Percentiles rank a stretch among this genome's conserved stretches.
phyloP scores from a whole-genome alignment of 2,888 invertebrate species.

The Brenthis hecate region DNA sequence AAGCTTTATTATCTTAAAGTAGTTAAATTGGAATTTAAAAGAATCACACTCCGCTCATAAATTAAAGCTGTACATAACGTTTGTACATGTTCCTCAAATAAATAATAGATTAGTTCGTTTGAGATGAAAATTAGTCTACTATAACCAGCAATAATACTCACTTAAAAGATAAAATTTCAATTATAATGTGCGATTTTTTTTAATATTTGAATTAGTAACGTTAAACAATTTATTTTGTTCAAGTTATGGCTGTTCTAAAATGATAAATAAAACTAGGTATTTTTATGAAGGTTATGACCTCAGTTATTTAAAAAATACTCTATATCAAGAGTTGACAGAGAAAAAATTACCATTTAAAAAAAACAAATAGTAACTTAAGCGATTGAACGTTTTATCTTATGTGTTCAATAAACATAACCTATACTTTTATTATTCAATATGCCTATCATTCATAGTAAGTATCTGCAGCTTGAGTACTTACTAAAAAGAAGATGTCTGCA shows the following conservation, averaged over 20 bases:
- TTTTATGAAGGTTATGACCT: too few species aligned
- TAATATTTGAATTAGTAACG: too few species aligned
- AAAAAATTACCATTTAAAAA: too few species aligned
- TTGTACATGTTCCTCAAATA: slow-evolving; percentile 7
- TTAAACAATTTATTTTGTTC: too few species aligned
- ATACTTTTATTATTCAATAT: background rate
- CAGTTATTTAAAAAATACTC: too few species aligned
- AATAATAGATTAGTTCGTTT: background rate
- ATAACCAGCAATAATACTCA: background rate
- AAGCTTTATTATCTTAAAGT: slow-evolving; percentile 2
- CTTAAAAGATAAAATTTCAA: background rate
- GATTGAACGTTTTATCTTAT: background rate
- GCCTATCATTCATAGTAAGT: background rate
- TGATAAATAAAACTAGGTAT: too few species aligned
- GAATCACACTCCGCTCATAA: background rate
- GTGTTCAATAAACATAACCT: background rate
- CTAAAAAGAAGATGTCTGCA: background rate
- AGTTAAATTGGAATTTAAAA: slow-evolving; percentile 1
- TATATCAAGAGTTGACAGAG: too few species aligned
- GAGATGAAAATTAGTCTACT: background rate
- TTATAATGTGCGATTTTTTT: background rate
- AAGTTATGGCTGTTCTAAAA: too few species aligned
- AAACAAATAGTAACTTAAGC: too few species aligned
- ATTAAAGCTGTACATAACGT: slow-evolving; percentile 9
- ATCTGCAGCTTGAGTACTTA: background rate